Conservation (phyloP, 2,113 vertebrate genomes). For the Semnornis frantzii region DNA sequence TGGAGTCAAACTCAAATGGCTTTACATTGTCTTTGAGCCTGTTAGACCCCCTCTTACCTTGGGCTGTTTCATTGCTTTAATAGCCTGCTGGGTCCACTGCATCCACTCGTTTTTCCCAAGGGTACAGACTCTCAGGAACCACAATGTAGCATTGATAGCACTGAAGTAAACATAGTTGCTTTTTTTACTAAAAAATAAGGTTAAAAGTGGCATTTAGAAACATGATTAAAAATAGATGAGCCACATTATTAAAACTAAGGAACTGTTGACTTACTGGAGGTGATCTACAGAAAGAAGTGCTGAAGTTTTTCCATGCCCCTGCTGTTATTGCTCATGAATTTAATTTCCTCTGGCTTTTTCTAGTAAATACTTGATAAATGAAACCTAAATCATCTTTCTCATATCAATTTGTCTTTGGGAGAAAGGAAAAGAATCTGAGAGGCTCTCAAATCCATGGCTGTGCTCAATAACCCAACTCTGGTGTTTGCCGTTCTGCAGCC, state of each 20-base stretch:
- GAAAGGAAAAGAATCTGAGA: neutral
- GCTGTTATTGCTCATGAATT: neutral
- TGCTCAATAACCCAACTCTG: neutral
- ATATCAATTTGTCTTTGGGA: neutral
- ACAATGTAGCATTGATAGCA: neutral
- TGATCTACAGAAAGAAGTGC: rapidly evolving
- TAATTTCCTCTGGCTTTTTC: neutral
- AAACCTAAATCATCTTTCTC: neutral
- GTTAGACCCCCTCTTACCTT: neutral
- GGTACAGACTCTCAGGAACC: neutral
- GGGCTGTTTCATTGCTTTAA: neutral
- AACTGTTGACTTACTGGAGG: neutral
- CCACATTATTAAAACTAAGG: neutral
- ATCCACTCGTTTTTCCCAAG: neutral
- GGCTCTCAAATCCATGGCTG: neutral
- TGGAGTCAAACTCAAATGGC: neutral
- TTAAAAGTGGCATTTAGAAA: neutral
- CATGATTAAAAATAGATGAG: neutral
- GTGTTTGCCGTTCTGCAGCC: neutral
- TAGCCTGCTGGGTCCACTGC: neutral
- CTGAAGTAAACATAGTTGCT: neutral
- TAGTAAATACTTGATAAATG: neutral
- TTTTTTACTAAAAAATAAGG: neutral
- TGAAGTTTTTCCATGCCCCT: neutral
- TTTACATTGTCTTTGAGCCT: neutral